Base-by-base conservation (phyloP, 2,113 vertebrate genomes). In the Sebastes schlegelii region DNA sequence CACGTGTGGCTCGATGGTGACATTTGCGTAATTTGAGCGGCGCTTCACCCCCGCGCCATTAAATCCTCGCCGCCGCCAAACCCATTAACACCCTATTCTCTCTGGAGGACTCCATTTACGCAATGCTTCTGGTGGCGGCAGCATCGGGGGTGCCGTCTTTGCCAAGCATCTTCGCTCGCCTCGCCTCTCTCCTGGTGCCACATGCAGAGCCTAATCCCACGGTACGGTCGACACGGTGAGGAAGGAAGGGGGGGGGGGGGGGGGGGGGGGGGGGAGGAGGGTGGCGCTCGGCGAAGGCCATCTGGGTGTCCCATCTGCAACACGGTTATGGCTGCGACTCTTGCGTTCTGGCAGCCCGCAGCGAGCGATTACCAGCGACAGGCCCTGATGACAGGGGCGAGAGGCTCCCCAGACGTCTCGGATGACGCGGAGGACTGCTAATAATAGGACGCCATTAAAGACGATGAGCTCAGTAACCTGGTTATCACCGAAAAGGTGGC, bases 261-360 rank as follows among this genome's bases (percentile, higher is more conserved):
- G 85, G 84, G 80, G n/a, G n/a, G 88, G 80, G 87, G 43, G 72
- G 73, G 58, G 86, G 80, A 83, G 80, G 82, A 82, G 85, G 84
- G 80, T 73, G 90, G 89, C 74, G 43, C 74, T 90, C 82, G 8
- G 79, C 80, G 74, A 34, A 84, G 87, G 91, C 95, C 95, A 95
- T 95, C 94, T 95, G 95, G 92, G 94, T 83, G 85, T 86, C 93
- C 95, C 95, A 95, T 96, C 95, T 96, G 95, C 89, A 92, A 75
- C 86, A 80, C 60, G 81, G 88, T 82, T 86, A 85, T 90, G 90
- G 92, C 84, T 90, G 87, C 85, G 80, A 88, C 80, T 89, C 82
- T 82, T 83, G 85, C 57, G 19, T 84, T 85, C 88, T 92, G 92
- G 93, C 90, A 90, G 83, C 78, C 72, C 57, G 78, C 63, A 63